Evolutionary conservation across 2,888 invertebrate species (phyloP).

Genomic region (Nomada fabriciana): DNA sequence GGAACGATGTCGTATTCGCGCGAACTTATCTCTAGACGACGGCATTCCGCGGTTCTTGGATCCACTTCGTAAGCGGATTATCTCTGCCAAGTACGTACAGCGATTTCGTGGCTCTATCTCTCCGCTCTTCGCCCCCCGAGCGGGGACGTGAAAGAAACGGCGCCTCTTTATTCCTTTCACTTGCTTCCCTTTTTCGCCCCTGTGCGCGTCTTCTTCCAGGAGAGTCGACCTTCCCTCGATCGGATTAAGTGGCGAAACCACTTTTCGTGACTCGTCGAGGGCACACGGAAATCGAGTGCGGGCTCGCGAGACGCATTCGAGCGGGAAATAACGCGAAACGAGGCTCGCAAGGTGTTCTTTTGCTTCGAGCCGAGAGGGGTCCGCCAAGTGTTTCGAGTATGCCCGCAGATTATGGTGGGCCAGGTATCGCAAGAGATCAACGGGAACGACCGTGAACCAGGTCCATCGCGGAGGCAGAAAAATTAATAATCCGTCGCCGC

Average conservation of each 20-base stretch:
- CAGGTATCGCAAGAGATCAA: slow-evolving; percentile 42
- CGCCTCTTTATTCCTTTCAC: neutral
- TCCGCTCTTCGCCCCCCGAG: neutral
- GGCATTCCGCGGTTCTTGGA: slow-evolving; percentile 39
- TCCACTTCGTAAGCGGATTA: slow-evolving; percentile 65
- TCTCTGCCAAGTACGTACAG: slow-evolving; percentile 16
- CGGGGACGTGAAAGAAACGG: neutral
- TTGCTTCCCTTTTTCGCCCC: slow-evolving; percentile 6
- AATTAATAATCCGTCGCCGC: slow-evolving; percentile 71
- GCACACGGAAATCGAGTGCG: slow-evolving; percentile 17
- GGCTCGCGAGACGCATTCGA: slow-evolving; percentile 26
- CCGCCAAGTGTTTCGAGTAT: slow-evolving; percentile 17
- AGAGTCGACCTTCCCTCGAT: slow-evolving; percentile 18
- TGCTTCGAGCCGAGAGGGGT: neutral
- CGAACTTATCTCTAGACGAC: slow-evolving; percentile 4
- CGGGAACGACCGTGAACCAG: slow-evolving; percentile 51
- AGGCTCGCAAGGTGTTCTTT: slow-evolving; percentile 26
- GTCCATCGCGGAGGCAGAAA: slow-evolving; percentile 53
- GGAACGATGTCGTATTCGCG: slow-evolving; percentile 45
- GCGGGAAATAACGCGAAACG: slow-evolving; percentile 35
- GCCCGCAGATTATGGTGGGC: slow-evolving; percentile 44
- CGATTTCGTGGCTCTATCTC: slow-evolving; percentile 59
- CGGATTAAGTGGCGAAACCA: slow-evolving; percentile 38
- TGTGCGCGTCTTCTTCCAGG: neutral
- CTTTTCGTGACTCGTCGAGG: neutral